Evolutionary conservation across 2,888 invertebrate species (phyloP), one percentile per base, ranked within the genome.

Genomic region (Caenorhabditis japonica): DNA sequence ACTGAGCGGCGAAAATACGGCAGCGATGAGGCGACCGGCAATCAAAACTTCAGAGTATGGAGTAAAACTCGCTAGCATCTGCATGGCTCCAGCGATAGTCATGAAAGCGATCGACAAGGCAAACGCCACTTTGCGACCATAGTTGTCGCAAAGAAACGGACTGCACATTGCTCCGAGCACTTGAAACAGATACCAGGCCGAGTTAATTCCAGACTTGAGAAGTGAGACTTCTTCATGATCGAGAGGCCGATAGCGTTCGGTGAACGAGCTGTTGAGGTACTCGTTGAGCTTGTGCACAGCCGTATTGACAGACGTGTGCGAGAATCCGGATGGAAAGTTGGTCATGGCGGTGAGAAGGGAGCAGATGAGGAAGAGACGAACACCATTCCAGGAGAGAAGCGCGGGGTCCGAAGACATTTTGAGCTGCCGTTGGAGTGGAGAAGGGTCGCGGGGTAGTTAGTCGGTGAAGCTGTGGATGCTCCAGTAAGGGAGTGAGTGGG

Each of bases 71-170:
- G 85, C 78, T n/a, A 77, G 34, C 68, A 77, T 78, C 51, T 85
- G 85, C 39, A 85, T 55, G 10, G 74, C 80, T 46, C 83, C 84
- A n/a, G 85, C 84, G 5, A 79, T 51, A 4, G 85, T 84, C 85
- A 85, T 85, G 75, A 77, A 74, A 3, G 72, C 66, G 23, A 82
- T 82, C 8, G 85, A 80, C 17, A 85, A 43, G 8, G 83, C 73
- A 51, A 83, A 85, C 3, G 85, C 85, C 13, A 80, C 84, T 75
- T 85, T 85, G 33, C 85, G 59, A 7, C 85, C 85, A 43, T 77
- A 82, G 38, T 58, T 71, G 59, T 85, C 85, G 25, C 83, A 85
- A 21, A 85, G 53, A 15, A 68, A 74, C 19, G 85, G 85, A 33
- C 80, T 78, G 52, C 77, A 71, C 43, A 83, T 68, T 10, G 85